A percentile compares a stretch with the other conserved stretches of the same genome.
Conservation (phyloP, 2,888 invertebrate genomes). For the Anorthoa munda region DNA sequence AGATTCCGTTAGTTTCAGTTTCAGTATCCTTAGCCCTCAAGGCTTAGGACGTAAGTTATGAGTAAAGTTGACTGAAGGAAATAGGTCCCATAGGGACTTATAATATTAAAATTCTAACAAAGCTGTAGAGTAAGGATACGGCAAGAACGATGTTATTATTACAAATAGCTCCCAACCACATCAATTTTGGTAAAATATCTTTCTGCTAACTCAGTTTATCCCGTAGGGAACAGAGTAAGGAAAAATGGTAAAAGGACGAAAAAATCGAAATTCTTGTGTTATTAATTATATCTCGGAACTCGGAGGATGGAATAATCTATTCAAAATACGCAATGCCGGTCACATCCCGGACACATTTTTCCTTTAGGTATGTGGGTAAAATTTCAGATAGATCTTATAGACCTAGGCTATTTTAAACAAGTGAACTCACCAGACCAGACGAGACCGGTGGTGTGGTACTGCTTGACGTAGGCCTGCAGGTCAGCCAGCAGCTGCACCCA, state of each 20-base stretch:
- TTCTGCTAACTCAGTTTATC: constrained; percentile 7
- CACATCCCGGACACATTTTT: no score
- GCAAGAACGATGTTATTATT: constrained; percentile 16
- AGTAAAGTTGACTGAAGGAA: not conserved
- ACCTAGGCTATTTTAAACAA: not conserved
- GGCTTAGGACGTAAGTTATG: not conserved
- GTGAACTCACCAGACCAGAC: constrained; percentile 95
- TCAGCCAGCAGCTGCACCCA: constrained; percentile 97
- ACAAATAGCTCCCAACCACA: constrained; percentile 8
- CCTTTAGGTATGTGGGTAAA: no score
- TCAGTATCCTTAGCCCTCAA: constrained; percentile 13
- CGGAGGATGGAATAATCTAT: constrained; percentile 21
- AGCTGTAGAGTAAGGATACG: not conserved
- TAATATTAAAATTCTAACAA: constrained; percentile 14
- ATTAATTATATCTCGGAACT: constrained; percentile 27
- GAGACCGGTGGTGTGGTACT: constrained; percentile 98
- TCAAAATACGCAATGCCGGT: constrained; percentile 5
- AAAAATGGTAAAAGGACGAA: constrained; percentile 14
- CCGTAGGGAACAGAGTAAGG: not conserved
- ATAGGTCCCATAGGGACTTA: constrained; percentile 7
- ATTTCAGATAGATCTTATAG: no score
- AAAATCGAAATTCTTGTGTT: constrained; percentile 8
- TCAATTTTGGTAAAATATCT: constrained; percentile 12
- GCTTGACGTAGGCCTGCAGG: constrained; percentile 97
- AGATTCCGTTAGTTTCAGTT: constrained; percentile 8